These are phyloP conservation scores for Aspiorhynchus laticeps DNA, from an alignment of 2,113 vertebrate species.

Conservation along the genomic window DNA sequence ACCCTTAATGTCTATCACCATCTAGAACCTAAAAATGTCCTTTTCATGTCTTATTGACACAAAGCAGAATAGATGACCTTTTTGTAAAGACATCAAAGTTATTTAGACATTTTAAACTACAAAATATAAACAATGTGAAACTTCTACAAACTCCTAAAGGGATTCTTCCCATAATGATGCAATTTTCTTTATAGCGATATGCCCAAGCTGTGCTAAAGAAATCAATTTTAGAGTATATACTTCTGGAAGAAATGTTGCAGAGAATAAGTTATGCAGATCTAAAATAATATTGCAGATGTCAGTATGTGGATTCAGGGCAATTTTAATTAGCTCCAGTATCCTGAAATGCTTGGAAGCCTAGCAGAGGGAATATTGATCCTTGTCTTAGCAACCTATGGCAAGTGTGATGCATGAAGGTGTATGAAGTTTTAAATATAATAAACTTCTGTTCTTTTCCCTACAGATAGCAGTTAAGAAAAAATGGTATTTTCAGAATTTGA, in stretches of 20 bases:
- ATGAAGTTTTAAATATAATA: slow-evolving; percentile 44
- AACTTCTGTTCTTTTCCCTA: neutral
- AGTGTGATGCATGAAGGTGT: slow-evolving; percentile 26
- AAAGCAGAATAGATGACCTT: neutral
- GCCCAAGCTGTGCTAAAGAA: slow-evolving; percentile 37
- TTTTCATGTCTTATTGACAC: neutral
- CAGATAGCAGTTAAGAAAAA: slow-evolving; percentile 23
- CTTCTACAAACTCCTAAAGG: neutral
- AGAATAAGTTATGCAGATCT: slow-evolving; percentile 56
- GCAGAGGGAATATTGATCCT: slow-evolving; percentile 57
- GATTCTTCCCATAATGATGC: slow-evolving; percentile 35
- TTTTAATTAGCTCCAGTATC: slow-evolving; percentile 59
- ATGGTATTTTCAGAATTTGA: slow-evolving; percentile 32
- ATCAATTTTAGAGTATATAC: slow-evolving; percentile 56
- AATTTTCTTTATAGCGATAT: slow-evolving; percentile 9
- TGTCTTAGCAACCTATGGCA: slow-evolving; percentile 50
- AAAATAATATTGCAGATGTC: slow-evolving; percentile 62
- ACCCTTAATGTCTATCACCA: no score
- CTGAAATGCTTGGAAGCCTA: slow-evolving; percentile 44
- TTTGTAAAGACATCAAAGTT: neutral
- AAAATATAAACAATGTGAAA: slow-evolving; percentile 1
- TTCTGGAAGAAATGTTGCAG: slow-evolving; percentile 42
- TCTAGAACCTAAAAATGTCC: neutral
- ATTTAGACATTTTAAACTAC: neutral
- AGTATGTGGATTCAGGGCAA: slow-evolving; percentile 55